Percentiles rank a stretch among this genome's conserved stretches.
Evolutionary conservation across 1,140 invertebrate species (phyloP).

Genomic region (Eueides isabella): DNA sequence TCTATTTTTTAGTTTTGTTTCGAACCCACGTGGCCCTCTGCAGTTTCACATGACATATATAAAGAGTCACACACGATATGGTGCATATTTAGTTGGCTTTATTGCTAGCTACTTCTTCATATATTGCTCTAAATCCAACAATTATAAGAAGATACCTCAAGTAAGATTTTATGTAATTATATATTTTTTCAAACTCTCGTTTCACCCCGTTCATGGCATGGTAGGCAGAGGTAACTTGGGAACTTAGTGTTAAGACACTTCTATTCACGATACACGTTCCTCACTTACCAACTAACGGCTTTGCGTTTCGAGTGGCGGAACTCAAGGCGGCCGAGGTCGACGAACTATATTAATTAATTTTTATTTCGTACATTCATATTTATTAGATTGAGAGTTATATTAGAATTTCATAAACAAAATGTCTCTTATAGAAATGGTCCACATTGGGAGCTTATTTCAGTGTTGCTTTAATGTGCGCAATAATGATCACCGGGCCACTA

Average conservation of each 20-base stretch:
- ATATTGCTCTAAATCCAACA: conserved; percentile 49
- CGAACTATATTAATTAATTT: neutral
- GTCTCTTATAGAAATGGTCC: conserved; percentile 64
- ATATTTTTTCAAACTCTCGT: too few species aligned
- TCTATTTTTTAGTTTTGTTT: conserved; percentile 69
- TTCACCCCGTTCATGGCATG: too few species aligned
- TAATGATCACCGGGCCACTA: conserved; percentile 68
- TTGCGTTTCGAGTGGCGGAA: too few species aligned
- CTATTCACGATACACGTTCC: too few species aligned
- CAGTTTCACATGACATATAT: conserved; percentile 81
- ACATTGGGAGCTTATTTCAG: conserved; percentile 48
- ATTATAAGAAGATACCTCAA: conserved; percentile 59
- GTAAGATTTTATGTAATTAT: conserved; percentile 50
- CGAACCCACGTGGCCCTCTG: conserved; percentile 66
- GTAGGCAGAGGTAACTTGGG: too few species aligned
- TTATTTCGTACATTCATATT: neutral
- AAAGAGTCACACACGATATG: conserved; percentile 82
- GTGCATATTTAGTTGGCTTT: conserved; percentile 82
- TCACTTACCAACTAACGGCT: too few species aligned
- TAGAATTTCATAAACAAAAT: neutral
- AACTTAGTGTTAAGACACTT: too few species aligned
- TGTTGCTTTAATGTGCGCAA: conserved; percentile 59
- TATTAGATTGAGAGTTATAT: neutral
- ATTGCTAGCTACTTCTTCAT: conserved; percentile 77
- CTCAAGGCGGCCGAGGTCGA: too few species aligned